Evolutionary conservation across 2,888 invertebrate species (phyloP), one percentile per base, ranked within the genome.

Genomic region (Cantharis flavilabris): DNA sequence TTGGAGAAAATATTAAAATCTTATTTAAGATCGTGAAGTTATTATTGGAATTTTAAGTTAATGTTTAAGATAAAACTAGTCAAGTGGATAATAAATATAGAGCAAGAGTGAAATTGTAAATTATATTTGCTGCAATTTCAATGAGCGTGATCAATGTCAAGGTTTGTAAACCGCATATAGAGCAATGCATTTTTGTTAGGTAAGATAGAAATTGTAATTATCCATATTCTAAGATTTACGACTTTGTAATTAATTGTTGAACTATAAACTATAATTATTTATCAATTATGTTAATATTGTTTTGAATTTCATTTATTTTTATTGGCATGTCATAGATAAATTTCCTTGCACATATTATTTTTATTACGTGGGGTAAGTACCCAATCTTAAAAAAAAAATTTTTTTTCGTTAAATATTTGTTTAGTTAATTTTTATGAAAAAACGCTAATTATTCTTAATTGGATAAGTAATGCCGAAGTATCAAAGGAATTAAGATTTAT

Each of bases 51-150:
- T 75, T 75, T 64, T 70, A 75, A 70, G 64, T 67, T 65, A 33
- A 16, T 64, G 16, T 23, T 70, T 18, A 20, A 20, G 23, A 73
- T 49, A 14, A 62, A 70, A 65, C 65, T 71, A 33, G 65, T 75
- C 70, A 75, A 75, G 75, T 75, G 75, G 70, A 64, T 70, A 75
- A 65, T 71, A 75, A 75, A 75, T 75, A 75, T 75, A 75, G 75
- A 75, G 75, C 75, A 75, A 75, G 65, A 75, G 75, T 75, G 75
- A 75, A 75, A 75, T 75, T 70, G 70, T 75, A 49, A 70, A 75
- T 70, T 75, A 75, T 65, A 67, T 63, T 70, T 62, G 33, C 33
- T 69, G 65, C 70, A 64, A 70, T 75, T 70, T 26, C 71, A 75
- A 75, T 75, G 70, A 75, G 65, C 70, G 33, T 33, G 16, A 70